These are phyloP conservation scores for Trypoxylus dichotomus DNA, from an alignment of 1,140 invertebrate genomes.

Conservation along the genomic window DNA sequence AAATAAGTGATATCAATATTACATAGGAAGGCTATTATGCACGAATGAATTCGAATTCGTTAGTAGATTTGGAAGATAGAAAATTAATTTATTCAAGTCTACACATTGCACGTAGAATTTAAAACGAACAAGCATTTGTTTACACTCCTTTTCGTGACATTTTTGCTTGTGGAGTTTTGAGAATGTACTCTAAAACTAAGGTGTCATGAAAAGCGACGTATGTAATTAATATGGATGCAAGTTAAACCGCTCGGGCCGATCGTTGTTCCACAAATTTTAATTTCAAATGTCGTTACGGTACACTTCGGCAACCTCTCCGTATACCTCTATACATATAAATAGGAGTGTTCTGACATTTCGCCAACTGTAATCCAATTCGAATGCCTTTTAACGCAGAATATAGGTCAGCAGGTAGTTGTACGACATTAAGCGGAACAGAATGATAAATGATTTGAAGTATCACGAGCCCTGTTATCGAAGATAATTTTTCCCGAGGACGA, in stretches of 20 bases:
- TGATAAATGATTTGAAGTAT: conserved; percentile 13
- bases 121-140: too few relatives aligned
- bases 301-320: neutral
- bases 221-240: neutral
- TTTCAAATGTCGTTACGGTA: conserved; percentile 9
- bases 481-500: neutral
- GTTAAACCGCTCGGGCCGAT: neutral
- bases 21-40: too few relatives aligned
- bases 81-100: too few relatives aligned
- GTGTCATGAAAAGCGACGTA: neutral
- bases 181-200: too few relatives aligned
- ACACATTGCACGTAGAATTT: too few relatives aligned
- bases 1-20: too few relatives aligned
- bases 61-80: too few relatives aligned
- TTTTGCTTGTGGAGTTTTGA: too few relatives aligned
- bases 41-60: too few relatives aligned
- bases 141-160: too few relatives aligned
- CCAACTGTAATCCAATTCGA: neutral
- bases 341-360: conserved; percentile 18
- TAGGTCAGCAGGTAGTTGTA: conserved; percentile 11
- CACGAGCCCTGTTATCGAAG: neutral
- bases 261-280: conserved; percentile 15
- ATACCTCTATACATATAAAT: conserved; percentile 10
- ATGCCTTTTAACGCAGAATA: conserved; percentile 11
- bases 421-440: neutral